Conservation (phyloP, 2,888 invertebrate genomes). For the Phoronis australis region DNA sequence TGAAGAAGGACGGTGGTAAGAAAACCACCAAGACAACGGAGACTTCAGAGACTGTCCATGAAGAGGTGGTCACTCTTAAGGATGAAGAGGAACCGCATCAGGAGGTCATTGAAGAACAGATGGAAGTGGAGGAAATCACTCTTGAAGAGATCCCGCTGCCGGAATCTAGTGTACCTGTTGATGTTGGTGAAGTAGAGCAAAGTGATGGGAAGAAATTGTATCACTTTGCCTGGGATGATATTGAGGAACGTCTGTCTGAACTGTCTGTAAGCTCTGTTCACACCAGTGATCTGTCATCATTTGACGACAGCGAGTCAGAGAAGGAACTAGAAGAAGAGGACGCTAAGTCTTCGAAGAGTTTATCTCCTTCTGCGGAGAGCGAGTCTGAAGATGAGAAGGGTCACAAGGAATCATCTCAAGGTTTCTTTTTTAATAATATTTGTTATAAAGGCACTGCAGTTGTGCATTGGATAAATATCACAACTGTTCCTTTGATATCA, state of each 20-base stretch:
- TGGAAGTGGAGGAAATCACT: slow-evolving; percentile 9
- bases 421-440: too few relatives aligned
- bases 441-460: too few relatives aligned
- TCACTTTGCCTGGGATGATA: slow-evolving; percentile 42
- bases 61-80: neutral
- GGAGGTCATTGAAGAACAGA: slow-evolving; percentile 7
- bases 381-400: too few relatives aligned
- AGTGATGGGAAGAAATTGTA: slow-evolving; percentile 18
- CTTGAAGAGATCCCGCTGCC: slow-evolving; percentile 6
- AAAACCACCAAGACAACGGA: neutral
- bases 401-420: too few relatives aligned
- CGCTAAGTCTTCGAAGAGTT: too few relatives aligned
- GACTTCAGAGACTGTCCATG: neutral
- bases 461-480: too few relatives aligned
- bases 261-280: slow-evolving; percentile 52
- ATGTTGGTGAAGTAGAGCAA: neutral
- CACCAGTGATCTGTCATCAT: slow-evolving; percentile 54
- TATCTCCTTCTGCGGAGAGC: too few relatives aligned
- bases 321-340: slow-evolving; percentile 1
- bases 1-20: neutral
- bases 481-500: too few relatives aligned
- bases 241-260: slow-evolving; percentile 29
- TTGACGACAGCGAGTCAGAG: slow-evolving; percentile 37
- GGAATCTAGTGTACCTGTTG: too few relatives aligned
- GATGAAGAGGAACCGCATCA: neutral